Evolutionary conservation across 2,888 invertebrate species (phyloP).

Genomic region (Zaprionus bogoriensis): DNA sequence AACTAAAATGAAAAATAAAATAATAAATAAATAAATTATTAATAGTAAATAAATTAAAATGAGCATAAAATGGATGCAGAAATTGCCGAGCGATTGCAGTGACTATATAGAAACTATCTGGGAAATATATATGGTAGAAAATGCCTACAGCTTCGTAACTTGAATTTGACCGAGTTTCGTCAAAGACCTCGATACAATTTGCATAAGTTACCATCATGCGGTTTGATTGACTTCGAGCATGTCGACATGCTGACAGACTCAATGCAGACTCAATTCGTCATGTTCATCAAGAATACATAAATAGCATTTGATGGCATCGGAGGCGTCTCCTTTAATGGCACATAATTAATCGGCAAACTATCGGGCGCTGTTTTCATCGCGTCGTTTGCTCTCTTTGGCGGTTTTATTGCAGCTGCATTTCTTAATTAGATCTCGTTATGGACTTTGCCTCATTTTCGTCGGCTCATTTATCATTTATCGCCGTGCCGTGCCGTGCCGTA

Average conservation of each 20-base stretch:
- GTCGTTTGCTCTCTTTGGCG: not conserved
- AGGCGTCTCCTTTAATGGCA: slow-evolving; percentile 1
- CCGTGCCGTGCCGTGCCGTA: slow-evolving; percentile 3
- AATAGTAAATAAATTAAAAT: no score
- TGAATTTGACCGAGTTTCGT: not conserved
- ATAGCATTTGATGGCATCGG: not conserved
- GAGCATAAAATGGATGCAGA: not conserved
- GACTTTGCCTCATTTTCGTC: slow-evolving; percentile 5
- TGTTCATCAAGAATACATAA: not conserved
- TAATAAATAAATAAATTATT: no score
- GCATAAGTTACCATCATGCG: no score
- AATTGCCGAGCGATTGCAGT: not conserved
- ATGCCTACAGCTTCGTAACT: not conserved
- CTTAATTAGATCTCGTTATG: slow-evolving; percentile 13
- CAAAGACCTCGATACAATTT: not conserved
- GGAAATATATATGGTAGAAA: not conserved
- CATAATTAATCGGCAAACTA: not conserved
- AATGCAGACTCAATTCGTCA: not conserved
- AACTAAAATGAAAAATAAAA: no score
- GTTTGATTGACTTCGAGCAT: not conserved
- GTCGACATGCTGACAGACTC: not conserved
- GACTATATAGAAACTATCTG: not conserved
- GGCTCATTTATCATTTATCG: slow-evolving; percentile 36
- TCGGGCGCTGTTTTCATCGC: no score
- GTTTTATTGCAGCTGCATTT: slow-evolving; percentile 11